These are phyloP conservation scores for Oncorhynchus masou DNA, from an alignment of 2,113 vertebrate genomes.

Conservation along the genomic window DNA sequence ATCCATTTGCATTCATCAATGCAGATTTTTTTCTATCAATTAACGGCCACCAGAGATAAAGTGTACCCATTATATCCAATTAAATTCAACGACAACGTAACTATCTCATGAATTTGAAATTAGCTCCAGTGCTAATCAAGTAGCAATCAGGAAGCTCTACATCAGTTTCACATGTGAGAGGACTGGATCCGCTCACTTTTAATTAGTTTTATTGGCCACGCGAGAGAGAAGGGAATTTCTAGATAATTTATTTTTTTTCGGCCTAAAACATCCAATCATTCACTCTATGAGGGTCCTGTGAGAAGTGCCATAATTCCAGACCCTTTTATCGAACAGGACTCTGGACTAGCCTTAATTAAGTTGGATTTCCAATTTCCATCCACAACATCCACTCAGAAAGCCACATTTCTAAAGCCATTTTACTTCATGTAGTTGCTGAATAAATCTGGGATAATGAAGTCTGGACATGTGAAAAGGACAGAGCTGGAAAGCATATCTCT, in stretches of 20 bases:
- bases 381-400: constrained; percentile 35
- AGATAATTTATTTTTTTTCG: constrained; percentile 46
- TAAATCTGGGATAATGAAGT: constrained; percentile 51
- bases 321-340: constrained; percentile 45
- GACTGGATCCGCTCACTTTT: constrained; percentile 46
- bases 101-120: constrained; percentile 47
- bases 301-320: constrained; percentile 45
- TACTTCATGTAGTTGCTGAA: constrained; percentile 30
- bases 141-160: constrained; percentile 32
- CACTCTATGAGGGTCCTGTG: constrained; percentile 35
- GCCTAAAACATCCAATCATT: constrained; percentile 52
- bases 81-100: constrained; percentile 28
- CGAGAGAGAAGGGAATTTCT: constrained; percentile 49
- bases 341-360: constrained; percentile 44
- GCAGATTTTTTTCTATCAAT: constrained; percentile 25
- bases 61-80: constrained; percentile 30
- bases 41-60: constrained; percentile 19
- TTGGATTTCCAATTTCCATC: constrained; percentile 45
- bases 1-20: constrained; percentile 9
- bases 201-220: constrained; percentile 57
- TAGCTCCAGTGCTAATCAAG: constrained; percentile 42
- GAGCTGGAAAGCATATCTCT: constrained; percentile 34
- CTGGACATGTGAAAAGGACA: constrained; percentile 30
- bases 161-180: constrained; percentile 37
- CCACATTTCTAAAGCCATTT: constrained; percentile 32